Percentiles rank a stretch among this genome's conserved stretches.
These are phyloP conservation scores for Antigone vipio DNA, from an alignment of 2,113 vertebrate species.

Conservation along the genomic window DNA sequence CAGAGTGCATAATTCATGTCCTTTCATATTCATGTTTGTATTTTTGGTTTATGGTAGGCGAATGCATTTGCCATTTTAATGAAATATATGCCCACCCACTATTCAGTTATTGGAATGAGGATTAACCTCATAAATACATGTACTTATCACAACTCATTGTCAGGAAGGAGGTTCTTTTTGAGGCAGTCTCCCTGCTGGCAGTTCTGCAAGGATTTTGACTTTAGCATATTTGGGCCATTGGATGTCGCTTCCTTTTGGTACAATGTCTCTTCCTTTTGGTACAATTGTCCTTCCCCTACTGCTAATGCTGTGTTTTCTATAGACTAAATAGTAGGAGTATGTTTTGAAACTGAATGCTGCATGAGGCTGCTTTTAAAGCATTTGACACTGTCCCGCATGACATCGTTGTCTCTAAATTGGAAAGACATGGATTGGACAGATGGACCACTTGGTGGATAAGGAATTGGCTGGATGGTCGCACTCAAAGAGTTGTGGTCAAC, in stretches of 20 bases:
- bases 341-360: neutral
- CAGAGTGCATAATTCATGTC: constrained; percentile 27
- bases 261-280: neutral
- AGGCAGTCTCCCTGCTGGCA: neutral
- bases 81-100: neutral
- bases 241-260: neutral
- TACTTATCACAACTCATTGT: neutral
- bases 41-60: constrained; percentile 15
- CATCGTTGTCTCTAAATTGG: too few relatives aligned
- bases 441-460: too few relatives aligned
- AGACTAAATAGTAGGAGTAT: neutral
- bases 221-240: neutral
- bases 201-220: neutral
- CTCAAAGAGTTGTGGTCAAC: too few relatives aligned
- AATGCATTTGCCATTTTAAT: constrained; percentile 30
- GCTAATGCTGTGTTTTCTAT: neutral
- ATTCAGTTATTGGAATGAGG: neutral
- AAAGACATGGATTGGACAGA: too few relatives aligned
- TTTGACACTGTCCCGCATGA: too few relatives aligned
- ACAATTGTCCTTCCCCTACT: neutral
- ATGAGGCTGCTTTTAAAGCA: neutral
- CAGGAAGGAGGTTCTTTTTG: neutral
- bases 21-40: constrained; percentile 48
- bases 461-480: too few relatives aligned
- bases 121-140: constrained; percentile 3